Evolutionary conservation across 64 coral and sea anemone genomes (phyloP), one percentile per base, ranked within the genome.

Genomic region (Pocillopora verrucosa): DNA sequence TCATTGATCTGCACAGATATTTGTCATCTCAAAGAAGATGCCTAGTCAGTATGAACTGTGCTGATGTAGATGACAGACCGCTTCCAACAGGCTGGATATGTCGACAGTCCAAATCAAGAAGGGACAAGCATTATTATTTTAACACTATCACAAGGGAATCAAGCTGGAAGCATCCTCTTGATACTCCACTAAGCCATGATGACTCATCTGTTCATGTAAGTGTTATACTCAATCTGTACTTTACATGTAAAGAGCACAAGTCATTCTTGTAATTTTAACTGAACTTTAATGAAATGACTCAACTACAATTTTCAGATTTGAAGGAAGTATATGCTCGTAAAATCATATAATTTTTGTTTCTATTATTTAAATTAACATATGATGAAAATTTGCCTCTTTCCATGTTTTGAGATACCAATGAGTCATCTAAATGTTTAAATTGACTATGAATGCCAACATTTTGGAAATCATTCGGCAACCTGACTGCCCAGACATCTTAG

Each of bases 71-170:
- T 16, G 56, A 64, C 11, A 79, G 90, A 24, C 82, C 83, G 1
- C 67, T 92, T 25, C 90, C 90, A 34, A 87, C 65, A 11, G 90
- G 83, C 20, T 92, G 90, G 90, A 74, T 92, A 58, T 58, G 84
- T 34, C 61, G 76, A n/a, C 60, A 63, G 16, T 92, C 90, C 30
- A 87, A 72, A 82, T 87, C 90, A 87, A 79, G 90, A 79, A 30
- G 35, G 4, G 87, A 76, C 16, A 72, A 86, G 20, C 17, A 36
- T 6, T 92, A 92, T 63, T 92, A 72, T 63, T 92, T 92, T 76
- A 86, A 92, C 67, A 86, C 61, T 34, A 38, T 60, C 11, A 79
- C 90, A 36, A 45, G 90, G 22, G 7, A 38, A 58, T 87, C 90
- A 13, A 87, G 82, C 56, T 92, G 90, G 90, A 92, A 87, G n/a